These are phyloP conservation scores for Diplodus puntazzo DNA, from an alignment of 2,797 vertebrate species.

Conservation along the genomic window DNA sequence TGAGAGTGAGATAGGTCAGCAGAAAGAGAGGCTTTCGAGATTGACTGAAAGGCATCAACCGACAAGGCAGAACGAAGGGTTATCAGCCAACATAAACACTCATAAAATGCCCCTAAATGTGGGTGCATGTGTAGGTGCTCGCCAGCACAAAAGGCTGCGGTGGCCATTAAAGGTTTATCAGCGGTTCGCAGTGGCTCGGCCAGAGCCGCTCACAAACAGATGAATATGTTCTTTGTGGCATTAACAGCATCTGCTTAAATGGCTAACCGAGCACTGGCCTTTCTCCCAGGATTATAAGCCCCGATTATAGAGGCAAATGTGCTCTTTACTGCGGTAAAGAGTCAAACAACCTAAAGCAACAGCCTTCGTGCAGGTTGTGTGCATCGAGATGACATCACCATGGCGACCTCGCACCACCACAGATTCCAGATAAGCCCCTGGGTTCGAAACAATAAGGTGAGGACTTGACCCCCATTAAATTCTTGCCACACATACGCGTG, in stretches of 20 bases:
- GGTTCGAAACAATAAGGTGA: conserved; percentile 65
- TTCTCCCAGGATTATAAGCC: conserved; percentile 42
- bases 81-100: conserved; percentile 38
- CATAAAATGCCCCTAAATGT: conserved; percentile 62
- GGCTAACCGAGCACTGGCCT: conserved; percentile 8
- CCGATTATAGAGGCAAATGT: conserved; percentile 50
- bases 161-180: conserved; percentile 78
- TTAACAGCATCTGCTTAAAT: conserved; percentile 51
- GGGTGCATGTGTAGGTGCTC: conserved; percentile 66
- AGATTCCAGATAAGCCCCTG: conserved; percentile 58
- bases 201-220: conserved; percentile 50
- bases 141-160: conserved; percentile 29
- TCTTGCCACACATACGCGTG: conserved; percentile 47
- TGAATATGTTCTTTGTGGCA: conserved; percentile 54
- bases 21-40: not conserved
- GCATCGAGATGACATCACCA: conserved; percentile 54
- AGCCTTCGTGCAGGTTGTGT: conserved; percentile 22
- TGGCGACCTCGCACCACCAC: conserved; percentile 48
- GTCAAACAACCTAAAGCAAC: conserved; percentile 40
- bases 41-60: conserved; percentile 26
- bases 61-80: conserved; percentile 1
- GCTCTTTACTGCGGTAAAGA: conserved; percentile 32
- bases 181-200: conserved; percentile 66
- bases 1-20: conserved; percentile 1
- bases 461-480: conserved; percentile 69